Percentiles rank a stretch among this genome's conserved stretches.
Evolutionary conservation across 2,888 invertebrate genomes (phyloP).

Genomic region (Idaea straminata): DNA sequence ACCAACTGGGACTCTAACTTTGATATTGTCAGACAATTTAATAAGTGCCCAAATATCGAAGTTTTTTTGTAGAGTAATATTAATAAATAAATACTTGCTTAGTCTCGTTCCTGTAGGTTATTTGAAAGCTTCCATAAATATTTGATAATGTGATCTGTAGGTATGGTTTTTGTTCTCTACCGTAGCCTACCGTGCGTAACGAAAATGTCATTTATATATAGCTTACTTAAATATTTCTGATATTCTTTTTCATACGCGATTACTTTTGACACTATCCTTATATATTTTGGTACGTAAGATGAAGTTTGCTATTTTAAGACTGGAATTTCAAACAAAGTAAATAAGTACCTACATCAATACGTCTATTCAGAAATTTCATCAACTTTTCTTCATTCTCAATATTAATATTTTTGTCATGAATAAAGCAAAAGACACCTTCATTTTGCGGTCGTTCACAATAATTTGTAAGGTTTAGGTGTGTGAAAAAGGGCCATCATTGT

Average conservation of each 20-base stretch:
- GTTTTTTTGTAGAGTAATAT: constrained; percentile 17
- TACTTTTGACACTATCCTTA: not conserved
- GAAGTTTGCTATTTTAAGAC: constrained; percentile 4
- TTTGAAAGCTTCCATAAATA: constrained; percentile 5
- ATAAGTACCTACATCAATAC: constrained; percentile 6
- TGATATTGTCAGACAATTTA: constrained; percentile 29
- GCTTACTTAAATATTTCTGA: constrained; percentile 9
- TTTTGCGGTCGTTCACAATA: constrained; percentile 28
- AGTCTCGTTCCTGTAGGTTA: constrained; percentile 5
- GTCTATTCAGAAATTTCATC: too few species aligned
- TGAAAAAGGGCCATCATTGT: constrained; percentile 48
- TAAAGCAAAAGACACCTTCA: not conserved
- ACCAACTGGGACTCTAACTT: constrained; percentile 25
- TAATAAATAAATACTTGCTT: constrained; percentile 14
- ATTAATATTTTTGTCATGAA: not conserved
- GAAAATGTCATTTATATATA: constrained; percentile 4
- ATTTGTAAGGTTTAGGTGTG: constrained; percentile 43
- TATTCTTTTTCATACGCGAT: constrained; percentile 7
- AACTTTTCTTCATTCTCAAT: not conserved
- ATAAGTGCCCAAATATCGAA: constrained; percentile 24
- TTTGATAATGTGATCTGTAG: constrained; percentile 4
- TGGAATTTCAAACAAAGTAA: not conserved
- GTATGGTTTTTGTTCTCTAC: not conserved
- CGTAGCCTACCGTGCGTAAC: not conserved
- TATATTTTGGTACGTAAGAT: not conserved